Evolutionary conservation across 1,140 invertebrate species (phyloP).

Genomic region (Phenacoccus solenopsis): DNA sequence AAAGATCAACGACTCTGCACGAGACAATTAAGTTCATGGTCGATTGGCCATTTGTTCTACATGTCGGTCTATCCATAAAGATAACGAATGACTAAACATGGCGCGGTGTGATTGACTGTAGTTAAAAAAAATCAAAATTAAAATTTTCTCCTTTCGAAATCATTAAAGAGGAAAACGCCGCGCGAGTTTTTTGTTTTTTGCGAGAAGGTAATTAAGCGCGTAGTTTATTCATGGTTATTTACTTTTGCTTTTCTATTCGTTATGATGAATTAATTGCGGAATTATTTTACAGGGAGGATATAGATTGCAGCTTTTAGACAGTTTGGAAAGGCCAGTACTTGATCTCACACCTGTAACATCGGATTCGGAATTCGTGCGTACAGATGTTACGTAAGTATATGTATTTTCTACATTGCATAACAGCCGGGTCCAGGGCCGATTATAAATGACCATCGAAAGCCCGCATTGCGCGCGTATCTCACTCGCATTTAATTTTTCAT

Average conservation of each 20-base stretch:
- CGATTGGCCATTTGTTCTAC: slow-evolving; percentile 12
- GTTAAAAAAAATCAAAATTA: not conserved
- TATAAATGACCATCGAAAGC: not conserved
- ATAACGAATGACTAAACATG: not conserved
- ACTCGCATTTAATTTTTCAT: not conserved
- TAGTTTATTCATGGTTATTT: not conserved
- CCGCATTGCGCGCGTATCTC: not conserved
- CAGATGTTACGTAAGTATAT: slow-evolving; percentile 56
- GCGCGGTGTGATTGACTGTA: not conserved
- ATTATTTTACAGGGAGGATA: slow-evolving; percentile 62
- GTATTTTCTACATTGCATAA: slow-evolving; percentile 1
- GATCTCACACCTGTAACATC: slow-evolving; percentile 69
- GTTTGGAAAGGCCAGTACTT: slow-evolving; percentile 61
- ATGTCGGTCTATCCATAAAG: not conserved
- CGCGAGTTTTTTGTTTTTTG: not conserved
- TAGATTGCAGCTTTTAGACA: slow-evolving; percentile 67
- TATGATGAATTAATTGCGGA: not conserved
- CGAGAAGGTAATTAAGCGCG: not conserved
- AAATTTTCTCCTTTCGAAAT: not conserved
- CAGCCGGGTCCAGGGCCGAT: not conserved
- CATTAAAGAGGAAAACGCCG: not conserved
- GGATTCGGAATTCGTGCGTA: slow-evolving; percentile 61
- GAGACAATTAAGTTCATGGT: not conserved
- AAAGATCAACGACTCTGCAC: not conserved
- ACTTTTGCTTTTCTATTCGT: not conserved